These are phyloP conservation scores for Hanleya hanleyi DNA, from an alignment of 2,888 invertebrate species.

Conservation along the genomic window DNA sequence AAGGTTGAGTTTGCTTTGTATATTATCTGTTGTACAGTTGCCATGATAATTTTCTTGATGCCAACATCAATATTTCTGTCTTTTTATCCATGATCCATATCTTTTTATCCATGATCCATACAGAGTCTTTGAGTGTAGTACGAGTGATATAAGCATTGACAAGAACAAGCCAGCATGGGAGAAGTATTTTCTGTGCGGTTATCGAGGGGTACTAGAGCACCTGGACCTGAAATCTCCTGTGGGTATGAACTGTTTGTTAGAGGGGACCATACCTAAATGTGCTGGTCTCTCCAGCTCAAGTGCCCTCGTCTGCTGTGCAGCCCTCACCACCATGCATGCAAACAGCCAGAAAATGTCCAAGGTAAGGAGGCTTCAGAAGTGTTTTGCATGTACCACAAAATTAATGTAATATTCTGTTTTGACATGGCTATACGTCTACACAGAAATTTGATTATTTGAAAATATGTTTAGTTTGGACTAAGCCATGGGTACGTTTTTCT, in stretches of 20 bases:
- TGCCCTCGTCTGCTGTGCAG: conserved; percentile 95
- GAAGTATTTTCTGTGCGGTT: conserved; percentile 95
- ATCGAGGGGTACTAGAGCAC: conserved; percentile 87
- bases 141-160: conserved; percentile 58
- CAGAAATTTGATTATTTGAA: too few species aligned
- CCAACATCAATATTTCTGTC: not conserved
- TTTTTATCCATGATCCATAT: not conserved
- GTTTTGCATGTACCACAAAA: too few species aligned
- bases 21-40: not conserved
- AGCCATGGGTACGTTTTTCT: too few species aligned
- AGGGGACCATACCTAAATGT: conserved; percentile 91
- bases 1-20: not conserved
- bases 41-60: not conserved
- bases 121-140: conserved; percentile 56
- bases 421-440: too few species aligned
- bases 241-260: conserved; percentile 85
- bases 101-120: conserved; percentile 21
- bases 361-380: too few species aligned
- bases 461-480: too few species aligned
- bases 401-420: too few species aligned
- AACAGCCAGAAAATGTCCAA: conserved; percentile 72
- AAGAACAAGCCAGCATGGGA: conserved; percentile 82
- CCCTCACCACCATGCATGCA: conserved; percentile 84
- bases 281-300: conserved; percentile 98
- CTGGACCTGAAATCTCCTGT: conserved; percentile 29